A percentile compares a stretch with the other conserved stretches of the same genome.
Conservation (phyloP, 2,888 invertebrate species). For the Neoascia interrupta region DNA sequence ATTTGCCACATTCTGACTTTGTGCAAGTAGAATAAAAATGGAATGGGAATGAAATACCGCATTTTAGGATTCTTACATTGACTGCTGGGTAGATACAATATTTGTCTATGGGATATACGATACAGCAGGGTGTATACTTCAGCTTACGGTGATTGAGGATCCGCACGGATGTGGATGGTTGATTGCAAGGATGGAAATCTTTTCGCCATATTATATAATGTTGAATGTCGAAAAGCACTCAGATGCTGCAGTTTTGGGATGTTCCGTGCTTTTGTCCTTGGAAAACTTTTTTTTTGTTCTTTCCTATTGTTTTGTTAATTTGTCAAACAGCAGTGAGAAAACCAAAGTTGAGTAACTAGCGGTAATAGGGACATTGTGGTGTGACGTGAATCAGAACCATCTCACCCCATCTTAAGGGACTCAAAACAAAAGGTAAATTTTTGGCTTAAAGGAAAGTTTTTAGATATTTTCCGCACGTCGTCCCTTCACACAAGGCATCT, state of each 20-base stretch:
- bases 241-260: conserved; percentile 24
- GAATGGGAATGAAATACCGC: conserved; percentile 26
- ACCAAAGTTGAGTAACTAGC: no score
- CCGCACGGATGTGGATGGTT: not conserved
- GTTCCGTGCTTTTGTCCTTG: conserved; percentile 13
- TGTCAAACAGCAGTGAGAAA: no score
- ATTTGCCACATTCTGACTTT: no score
- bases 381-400: no score
- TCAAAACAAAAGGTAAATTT: no score
- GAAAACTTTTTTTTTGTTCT: conserved; percentile 8
- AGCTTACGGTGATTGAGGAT: not conserved
- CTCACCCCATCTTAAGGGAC: no score
- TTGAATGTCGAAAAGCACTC: conserved; percentile 12
- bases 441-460: no score
- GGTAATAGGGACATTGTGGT: no score
- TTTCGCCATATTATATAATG: conserved; percentile 20
- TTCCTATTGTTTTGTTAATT: conserved; percentile 25
- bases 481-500: no score
- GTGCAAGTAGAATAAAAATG: no score
- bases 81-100: not conserved
- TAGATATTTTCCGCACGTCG: no score
- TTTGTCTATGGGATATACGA: not conserved
- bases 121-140: not conserved
- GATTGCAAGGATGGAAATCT: conserved; percentile 1
- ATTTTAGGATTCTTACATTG: conserved; percentile 31